Evolutionary conservation across 92 coral and sea anemone genomes (phyloP).

Genomic region (Phenganax stokvisi): DNA sequence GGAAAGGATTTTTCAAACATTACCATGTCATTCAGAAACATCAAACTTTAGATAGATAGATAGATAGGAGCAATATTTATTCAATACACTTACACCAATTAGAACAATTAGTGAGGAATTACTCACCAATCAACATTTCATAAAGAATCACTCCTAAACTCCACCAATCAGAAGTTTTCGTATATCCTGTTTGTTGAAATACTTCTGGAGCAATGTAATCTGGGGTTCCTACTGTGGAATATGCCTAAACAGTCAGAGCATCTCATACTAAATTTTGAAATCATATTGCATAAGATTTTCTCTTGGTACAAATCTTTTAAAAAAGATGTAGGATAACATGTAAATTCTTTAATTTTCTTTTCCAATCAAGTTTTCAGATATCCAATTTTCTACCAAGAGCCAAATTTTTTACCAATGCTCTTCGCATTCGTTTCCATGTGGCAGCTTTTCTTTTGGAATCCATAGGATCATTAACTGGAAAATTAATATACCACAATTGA

Average conservation of each 20-base stretch:
- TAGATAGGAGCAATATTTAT: too few relatives aligned
- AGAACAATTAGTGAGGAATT: too few relatives aligned
- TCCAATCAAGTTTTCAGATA: neutral
- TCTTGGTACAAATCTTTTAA: neutral
- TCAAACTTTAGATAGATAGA: neutral
- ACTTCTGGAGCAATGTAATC: constrained; percentile 99
- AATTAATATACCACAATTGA: neutral
- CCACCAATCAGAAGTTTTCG: constrained; percentile 95
- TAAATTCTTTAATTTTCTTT: neutral
- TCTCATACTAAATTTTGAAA: neutral
- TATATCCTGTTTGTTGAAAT: constrained; percentile 79
- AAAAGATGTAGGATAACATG: neutral
- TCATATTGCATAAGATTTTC: neutral
- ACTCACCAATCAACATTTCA: constrained; percentile 92
- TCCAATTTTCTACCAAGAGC: neutral
- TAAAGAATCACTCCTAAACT: constrained; percentile 91
- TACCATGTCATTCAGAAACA: neutral
- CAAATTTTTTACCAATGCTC: constrained; percentile 64
- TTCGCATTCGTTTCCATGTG: constrained; percentile 93
- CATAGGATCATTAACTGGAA: constrained; percentile 71
- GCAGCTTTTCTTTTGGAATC: constrained; percentile 97
- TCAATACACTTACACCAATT: too few relatives aligned
- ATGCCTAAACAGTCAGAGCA: constrained; percentile 50
- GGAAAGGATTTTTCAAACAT: neutral
- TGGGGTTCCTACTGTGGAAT: constrained; percentile 97